phyloP scores from a whole-genome alignment of 2,113 vertebrate genomes.

The Saccopteryx leptura region DNA sequence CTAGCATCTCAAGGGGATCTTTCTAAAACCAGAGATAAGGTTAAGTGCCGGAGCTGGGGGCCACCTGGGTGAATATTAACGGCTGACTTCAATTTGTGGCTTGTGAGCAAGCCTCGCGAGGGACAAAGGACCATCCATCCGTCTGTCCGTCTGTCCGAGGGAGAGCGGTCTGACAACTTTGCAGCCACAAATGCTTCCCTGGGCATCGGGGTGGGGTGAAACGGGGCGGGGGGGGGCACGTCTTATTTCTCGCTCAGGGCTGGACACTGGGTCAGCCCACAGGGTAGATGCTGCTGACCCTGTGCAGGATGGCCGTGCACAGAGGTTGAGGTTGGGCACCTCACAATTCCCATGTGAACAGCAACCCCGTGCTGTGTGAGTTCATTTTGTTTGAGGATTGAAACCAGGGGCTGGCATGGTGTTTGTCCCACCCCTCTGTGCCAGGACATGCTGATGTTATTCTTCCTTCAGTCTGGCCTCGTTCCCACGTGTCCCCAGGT shows the following conservation, averaged over 20 bases:
- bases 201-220: background rate
- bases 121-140: fast-evolving
- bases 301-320: fast-evolving
- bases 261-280: background rate
- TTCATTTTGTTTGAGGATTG: background rate
- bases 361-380: background rate
- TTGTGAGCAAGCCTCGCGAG: background rate
- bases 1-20: background rate
- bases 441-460: fast-evolving
- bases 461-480: background rate
- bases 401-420: background rate
- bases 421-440: background rate
- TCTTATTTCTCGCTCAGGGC: background rate
- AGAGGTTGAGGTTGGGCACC: no score
- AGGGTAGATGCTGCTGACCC: background rate
- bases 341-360: background rate
- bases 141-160: no score
- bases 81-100: background rate
- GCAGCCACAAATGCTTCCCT: background rate
- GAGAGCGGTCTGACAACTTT: background rate
- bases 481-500: background rate
- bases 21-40: background rate
- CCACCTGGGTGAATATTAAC: background rate
- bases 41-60: background rate
- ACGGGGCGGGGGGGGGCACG: background rate